Evolutionary conservation across 2,113 vertebrate genomes (phyloP).

Genomic region (Crotophaga sulcirostris): DNA sequence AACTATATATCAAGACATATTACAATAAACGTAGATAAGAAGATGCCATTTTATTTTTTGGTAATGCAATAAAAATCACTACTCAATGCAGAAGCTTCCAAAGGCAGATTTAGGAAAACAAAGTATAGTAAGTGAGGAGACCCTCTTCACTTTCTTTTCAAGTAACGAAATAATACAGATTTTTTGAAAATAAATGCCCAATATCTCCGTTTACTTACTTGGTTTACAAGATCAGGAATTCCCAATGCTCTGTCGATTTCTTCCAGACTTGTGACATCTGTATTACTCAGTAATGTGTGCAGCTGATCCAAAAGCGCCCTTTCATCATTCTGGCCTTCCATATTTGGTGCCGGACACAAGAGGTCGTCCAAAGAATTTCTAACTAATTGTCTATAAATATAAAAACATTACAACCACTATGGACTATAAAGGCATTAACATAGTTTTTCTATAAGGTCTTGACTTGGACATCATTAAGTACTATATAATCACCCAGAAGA

Average conservation of each 20-base stretch:
- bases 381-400: constrained; percentile 81
- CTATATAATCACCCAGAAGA: background rate
- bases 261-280: constrained; percentile 90
- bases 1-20: background rate
- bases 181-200: background rate
- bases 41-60: background rate
- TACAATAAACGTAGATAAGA: background rate
- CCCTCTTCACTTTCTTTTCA: background rate
- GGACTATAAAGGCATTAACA: background rate
- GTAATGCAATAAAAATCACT: background rate
- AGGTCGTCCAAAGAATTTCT: constrained; percentile 89
- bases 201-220: constrained; percentile 73
- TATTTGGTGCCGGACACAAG: constrained; percentile 82
- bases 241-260: constrained; percentile 96
- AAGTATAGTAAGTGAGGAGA: background rate
- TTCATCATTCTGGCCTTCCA: constrained; percentile 91
- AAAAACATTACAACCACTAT: background rate
- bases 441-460: background rate
- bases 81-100: background rate
- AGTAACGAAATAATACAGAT: background rate
- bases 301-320: constrained; percentile 91
- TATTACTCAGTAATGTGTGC: constrained; percentile 91
- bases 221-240: constrained; percentile 95
- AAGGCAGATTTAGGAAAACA: background rate
- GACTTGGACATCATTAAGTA: background rate